Percentiles rank a stretch among this genome's conserved stretches.
Evolutionary conservation across 2,113 vertebrate genomes (phyloP).

Genomic region (Podarcis muralis): DNA sequence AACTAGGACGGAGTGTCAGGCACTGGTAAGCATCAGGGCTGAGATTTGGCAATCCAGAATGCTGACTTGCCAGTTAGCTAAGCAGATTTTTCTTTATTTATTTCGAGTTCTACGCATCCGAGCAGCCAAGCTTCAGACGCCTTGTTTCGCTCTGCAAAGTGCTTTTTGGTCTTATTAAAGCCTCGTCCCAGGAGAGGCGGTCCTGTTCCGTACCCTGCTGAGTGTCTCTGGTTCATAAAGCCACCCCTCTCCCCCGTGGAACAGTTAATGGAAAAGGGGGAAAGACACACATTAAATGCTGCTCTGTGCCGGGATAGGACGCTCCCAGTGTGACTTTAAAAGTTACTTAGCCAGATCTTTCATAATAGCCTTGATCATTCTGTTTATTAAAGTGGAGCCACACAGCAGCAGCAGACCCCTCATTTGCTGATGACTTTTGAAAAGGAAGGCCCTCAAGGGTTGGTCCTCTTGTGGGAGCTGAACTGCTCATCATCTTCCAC

Average conservation of each 20-base stretch:
- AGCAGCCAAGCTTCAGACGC: fast-evolving
- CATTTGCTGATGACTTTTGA: neutral
- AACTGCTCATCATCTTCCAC: neutral
- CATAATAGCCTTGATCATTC: neutral
- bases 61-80: neutral
- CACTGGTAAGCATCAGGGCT: neutral
- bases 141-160: neutral
- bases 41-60: fast-evolving
- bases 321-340: fast-evolving
- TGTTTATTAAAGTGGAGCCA: slow-evolving; percentile 4
- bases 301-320: neutral
- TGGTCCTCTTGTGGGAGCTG: neutral
- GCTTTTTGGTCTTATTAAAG: neutral
- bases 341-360: neutral
- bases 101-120: neutral
- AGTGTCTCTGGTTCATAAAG: neutral
- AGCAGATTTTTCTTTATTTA: neutral
- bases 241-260: neutral
- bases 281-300: fast-evolving
- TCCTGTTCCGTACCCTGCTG: neutral
- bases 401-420: neutral
- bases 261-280: neutral
- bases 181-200: neutral
- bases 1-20: neutral
- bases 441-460: neutral